Evolutionary conservation across 2,797 vertebrate genomes (phyloP).

Genomic region (Chiloscyllium punctatum): DNA sequence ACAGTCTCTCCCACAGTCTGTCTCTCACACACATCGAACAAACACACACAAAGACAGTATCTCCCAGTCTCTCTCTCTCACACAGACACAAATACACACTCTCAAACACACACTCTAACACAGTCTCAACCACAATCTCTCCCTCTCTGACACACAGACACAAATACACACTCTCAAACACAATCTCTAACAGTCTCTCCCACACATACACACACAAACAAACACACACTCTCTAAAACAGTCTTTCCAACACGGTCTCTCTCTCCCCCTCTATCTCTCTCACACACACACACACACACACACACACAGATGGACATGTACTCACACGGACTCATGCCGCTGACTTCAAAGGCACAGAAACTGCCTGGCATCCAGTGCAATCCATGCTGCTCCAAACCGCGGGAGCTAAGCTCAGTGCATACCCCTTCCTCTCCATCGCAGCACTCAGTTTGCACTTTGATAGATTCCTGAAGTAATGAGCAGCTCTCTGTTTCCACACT

Average conservation of each 20-base stretch:
- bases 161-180: neutral
- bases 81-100: neutral
- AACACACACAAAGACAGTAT: neutral
- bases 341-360: neutral
- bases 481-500: neutral
- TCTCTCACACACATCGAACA: neutral
- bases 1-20: neutral
- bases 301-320: neutral
- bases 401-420: no score
- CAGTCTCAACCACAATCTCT: no score
- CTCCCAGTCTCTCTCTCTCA: neutral
- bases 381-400: no score
- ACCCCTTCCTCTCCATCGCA: no score
- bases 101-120: no score
- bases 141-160: neutral
- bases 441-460: no score
- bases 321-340: slow-evolving; percentile 25
- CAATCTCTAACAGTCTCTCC: neutral
- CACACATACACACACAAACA: neutral
- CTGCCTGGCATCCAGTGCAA: no score
- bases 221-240: neutral
- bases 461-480: neutral
- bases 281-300: neutral
- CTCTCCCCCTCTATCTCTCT: neutral
- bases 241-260: neutral